Evolutionary conservation across 2,797 vertebrate genomes (phyloP).

Genomic region (Odontamblyopus lacepedii): DNA sequence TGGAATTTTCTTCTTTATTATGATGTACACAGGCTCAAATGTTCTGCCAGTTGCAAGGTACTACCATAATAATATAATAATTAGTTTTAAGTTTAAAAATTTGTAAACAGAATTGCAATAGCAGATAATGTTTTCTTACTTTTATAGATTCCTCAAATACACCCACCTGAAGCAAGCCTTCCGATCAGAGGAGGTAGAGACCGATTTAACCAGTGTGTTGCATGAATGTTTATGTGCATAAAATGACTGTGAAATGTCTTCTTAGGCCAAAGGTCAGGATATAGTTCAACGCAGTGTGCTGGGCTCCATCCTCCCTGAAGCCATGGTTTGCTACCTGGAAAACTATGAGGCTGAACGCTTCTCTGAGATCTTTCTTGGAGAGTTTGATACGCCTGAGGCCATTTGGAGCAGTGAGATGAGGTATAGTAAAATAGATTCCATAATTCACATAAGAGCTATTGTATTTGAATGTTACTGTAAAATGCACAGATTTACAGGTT

Average conservation of each 20-base stretch:
- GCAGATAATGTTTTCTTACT: conserved; percentile 15
- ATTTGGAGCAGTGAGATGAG: conserved; percentile 99
- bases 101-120: background rate
- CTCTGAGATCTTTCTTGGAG: conserved; percentile 98
- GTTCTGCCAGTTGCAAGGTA: conserved; percentile 97
- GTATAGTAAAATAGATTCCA: conserved; percentile 57
- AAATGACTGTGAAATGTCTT: conserved; percentile 3
- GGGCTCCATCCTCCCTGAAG: conserved; percentile 93
- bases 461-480: background rate
- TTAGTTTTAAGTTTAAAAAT: background rate
- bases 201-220: background rate
- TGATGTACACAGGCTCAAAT: conserved; percentile 99
- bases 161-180: conserved; percentile 97
- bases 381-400: conserved; percentile 98
- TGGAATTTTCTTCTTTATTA: conserved; percentile 98
- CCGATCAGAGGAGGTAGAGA: conserved; percentile 94
- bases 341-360: conserved; percentile 97
- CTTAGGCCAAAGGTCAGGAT: conserved; percentile 92
- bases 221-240: background rate
- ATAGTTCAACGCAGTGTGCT: conserved; percentile 95
- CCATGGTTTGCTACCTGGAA: conserved; percentile 99
- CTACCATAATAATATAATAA: conserved; percentile 38
- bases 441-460: background rate
- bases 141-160: conserved; percentile 93
- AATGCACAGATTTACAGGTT: background rate